These are phyloP conservation scores for Drosophila nr. medialis DNA, from an alignment of 2,888 invertebrate species.

Conservation along the genomic window DNA sequence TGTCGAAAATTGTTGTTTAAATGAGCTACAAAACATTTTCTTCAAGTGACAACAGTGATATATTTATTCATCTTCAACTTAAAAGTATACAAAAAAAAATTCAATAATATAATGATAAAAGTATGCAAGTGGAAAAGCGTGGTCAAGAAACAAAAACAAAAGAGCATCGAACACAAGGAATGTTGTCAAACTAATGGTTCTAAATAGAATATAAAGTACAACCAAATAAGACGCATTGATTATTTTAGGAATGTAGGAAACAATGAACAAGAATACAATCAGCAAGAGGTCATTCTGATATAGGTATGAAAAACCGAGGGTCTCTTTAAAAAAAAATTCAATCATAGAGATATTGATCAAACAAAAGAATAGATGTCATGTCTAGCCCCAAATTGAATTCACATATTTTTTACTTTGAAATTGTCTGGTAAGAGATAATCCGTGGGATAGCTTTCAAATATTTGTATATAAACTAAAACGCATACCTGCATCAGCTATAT, in stretches of 20 bases:
- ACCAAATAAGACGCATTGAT: too few species aligned
- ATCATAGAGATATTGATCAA: neutral
- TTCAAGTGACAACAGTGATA: neutral
- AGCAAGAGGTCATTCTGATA: neutral
- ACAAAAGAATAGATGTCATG: neutral
- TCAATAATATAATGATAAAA: neutral
- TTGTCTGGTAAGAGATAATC: neutral
- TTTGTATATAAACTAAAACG: neutral
- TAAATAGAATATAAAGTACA: neutral
- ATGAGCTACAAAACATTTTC: neutral
- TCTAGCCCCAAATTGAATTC: neutral
- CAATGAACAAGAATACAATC: neutral
- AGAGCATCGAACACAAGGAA: neutral
- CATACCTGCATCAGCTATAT: neutral
- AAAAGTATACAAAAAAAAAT: neutral
- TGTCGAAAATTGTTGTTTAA: neutral
- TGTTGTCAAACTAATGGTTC: neutral
- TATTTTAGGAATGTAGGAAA: neutral
- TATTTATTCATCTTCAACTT: neutral
- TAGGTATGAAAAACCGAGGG: neutral
- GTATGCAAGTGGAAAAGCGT: too few species aligned
- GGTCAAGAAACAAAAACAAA: too few species aligned
- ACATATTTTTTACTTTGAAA: neutral
- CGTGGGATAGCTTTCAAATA: neutral
- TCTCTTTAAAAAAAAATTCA: neutral